Evolutionary conservation across 2,888 invertebrate species (phyloP), one percentile per base, ranked within the genome.

Genomic region (Leucophenga maculata): DNA sequence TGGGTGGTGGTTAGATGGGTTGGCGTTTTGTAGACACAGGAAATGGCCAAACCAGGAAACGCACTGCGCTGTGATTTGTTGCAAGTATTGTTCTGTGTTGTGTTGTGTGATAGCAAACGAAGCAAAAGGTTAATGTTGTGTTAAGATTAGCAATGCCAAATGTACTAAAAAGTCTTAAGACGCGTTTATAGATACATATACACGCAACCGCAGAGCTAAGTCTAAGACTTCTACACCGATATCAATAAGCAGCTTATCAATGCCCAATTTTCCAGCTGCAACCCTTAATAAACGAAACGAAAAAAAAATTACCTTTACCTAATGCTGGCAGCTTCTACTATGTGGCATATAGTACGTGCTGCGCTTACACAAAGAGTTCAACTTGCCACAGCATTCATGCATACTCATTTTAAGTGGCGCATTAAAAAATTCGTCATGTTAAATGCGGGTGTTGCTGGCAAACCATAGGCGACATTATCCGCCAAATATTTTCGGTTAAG

Each of bases 51-150:
- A n/a, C 46, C 20, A 44, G 46, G 32, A 32, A 57, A 57, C 57
- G 26, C 57, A 57, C 16, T 55, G 22, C 22, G 26, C 26, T n/a
- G 14, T 62, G 62, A 64, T 64, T 64, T 64, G 46, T 64, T 64
- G 59, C 59, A 16, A 18, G 59, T 16, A 59, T 6, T 6, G n/a
- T 18, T 3, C 59, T 22, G n/a, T 14, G 22, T 18, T 64, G 16
- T 48, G 22, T 4, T 9, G n/a, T n/a, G 60, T 72, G 82, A 80
- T 82, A 80, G 76, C 75, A 72, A 6, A n/a, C 54, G 48, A 14
- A 14, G 8, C 3, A 55, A 68, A 77, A 77, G 80, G 82, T 80
- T 80, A 80, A 80, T 80, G 80, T 80, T 80, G 80, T 80, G 82
- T 80, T 80, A 80, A 80, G 80, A 80, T 80, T 80, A 80, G 79